Conservation (phyloP, 2,888 invertebrate genomes). For the Andrena bucephala region DNA sequence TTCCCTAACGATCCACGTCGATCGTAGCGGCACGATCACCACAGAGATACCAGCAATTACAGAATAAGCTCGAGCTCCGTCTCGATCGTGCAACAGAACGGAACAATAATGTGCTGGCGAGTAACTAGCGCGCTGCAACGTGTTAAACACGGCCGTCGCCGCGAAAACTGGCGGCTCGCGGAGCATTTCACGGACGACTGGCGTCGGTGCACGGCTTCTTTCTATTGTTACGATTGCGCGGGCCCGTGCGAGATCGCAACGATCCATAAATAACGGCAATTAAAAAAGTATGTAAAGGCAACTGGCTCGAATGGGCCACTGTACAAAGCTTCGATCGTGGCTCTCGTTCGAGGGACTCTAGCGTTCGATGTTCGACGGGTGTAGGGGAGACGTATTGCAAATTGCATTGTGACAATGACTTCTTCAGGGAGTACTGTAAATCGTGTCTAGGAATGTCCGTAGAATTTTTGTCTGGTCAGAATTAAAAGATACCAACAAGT, state of each 20-base stretch:
- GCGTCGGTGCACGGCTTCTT: constrained; percentile 33
- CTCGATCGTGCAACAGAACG: constrained; percentile 17
- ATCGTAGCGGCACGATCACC: constrained; percentile 26
- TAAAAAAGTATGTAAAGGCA: constrained; percentile 4
- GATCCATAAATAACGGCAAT: constrained; percentile 39
- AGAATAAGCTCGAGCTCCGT: constrained; percentile 25
- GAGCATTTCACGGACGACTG: constrained; percentile 58
- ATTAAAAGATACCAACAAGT: no score
- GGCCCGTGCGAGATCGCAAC: constrained; percentile 18
- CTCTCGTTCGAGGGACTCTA: constrained; percentile 12
- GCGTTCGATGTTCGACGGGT: not conserved
- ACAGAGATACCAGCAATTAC: constrained; percentile 38
- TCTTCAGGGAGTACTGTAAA: not conserved
- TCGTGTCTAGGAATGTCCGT: no score
- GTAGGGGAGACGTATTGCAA: not conserved
- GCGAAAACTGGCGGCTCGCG: constrained; percentile 18
- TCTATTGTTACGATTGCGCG: constrained; percentile 36
- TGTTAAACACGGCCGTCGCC: constrained; percentile 31
- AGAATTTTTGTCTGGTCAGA: no score
- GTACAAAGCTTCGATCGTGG: not conserved
- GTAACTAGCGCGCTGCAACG: constrained; percentile 18
- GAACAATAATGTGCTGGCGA: constrained; percentile 19
- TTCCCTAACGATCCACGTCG: constrained; percentile 21
- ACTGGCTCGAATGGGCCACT: constrained; percentile 2
- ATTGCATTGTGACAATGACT: not conserved